These are phyloP conservation scores for Trichogramma evanescens DNA, from an alignment of 2,888 invertebrate genomes.

Conservation along the genomic window DNA sequence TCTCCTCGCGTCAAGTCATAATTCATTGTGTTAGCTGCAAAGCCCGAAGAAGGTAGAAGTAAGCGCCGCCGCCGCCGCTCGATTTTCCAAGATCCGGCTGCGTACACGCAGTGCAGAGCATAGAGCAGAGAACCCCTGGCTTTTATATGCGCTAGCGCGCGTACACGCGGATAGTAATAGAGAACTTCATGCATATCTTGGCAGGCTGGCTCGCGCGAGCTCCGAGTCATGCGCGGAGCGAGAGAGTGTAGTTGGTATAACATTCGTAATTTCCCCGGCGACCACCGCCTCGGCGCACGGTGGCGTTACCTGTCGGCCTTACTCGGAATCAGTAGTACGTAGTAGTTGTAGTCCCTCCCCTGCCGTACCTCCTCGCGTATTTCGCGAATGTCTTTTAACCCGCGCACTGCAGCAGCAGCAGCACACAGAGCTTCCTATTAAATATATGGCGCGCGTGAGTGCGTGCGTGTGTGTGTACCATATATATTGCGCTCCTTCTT, in stretches of 20 bases:
- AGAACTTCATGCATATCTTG: slow-evolving; percentile 46
- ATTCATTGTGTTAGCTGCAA: background rate
- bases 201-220: background rate
- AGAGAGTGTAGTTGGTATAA: slow-evolving; percentile 23
- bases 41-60: background rate
- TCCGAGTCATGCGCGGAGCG: too few relatives aligned
- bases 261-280: slow-evolving; percentile 46
- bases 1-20: background rate
- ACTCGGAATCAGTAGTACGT: too few relatives aligned
- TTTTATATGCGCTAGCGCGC: too few relatives aligned
- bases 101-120: slow-evolving; percentile 2
- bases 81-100: background rate
- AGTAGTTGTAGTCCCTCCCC: slow-evolving; percentile 23
- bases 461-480: too few relatives aligned
- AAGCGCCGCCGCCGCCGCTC: background rate
- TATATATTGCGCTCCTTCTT: too few relatives aligned
- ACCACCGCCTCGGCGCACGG: slow-evolving; percentile 39
- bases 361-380: slow-evolving; percentile 13
- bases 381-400: slow-evolving; percentile 3
- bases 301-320: slow-evolving; percentile 41
- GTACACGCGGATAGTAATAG: slow-evolving; percentile 31
- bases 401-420: too few relatives aligned
- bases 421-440: too few relatives aligned
- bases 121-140: slow-evolving; percentile 38
- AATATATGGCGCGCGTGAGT: too few relatives aligned